These are phyloP conservation scores for Lycodopsis pacificus DNA, from an alignment of 2,797 vertebrate species.

Conservation along the genomic window DNA sequence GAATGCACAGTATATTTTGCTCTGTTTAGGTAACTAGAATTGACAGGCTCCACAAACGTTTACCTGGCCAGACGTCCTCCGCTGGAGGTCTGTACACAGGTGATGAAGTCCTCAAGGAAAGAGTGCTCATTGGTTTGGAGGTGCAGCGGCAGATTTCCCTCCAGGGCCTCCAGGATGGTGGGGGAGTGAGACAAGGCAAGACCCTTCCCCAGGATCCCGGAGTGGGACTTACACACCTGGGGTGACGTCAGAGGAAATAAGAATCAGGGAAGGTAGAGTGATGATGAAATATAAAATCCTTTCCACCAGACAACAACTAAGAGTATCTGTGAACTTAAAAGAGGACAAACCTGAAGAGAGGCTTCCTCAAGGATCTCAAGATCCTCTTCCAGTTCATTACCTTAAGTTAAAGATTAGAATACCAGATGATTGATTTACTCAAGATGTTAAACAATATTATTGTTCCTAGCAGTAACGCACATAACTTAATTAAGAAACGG, in stretches of 20 bases:
- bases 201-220: slow-evolving; percentile 96
- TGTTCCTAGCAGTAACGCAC: neutral
- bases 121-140: slow-evolving; percentile 99
- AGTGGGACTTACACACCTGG: slow-evolving; percentile 96
- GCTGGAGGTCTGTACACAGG: slow-evolving; percentile 95
- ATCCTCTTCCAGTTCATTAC: slow-evolving; percentile 97
- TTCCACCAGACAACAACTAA: neutral
- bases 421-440: neutral
- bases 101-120: slow-evolving; percentile 98
- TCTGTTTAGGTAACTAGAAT: neutral
- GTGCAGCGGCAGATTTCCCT: slow-evolving; percentile 95
- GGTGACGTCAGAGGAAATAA: neutral
- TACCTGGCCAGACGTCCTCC: slow-evolving; percentile 97
- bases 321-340: neutral
- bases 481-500: neutral
- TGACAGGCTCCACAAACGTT: neutral
- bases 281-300: neutral
- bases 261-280: neutral
- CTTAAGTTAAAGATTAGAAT: slow-evolving; percentile 67
- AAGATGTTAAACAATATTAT: neutral
- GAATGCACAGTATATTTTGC: neutral
- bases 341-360: slow-evolving; percentile 91
- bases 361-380: slow-evolving; percentile 99
- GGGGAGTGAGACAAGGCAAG: slow-evolving; percentile 97
- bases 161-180: slow-evolving; percentile 96